These are phyloP conservation scores for Silurus meridionalis DNA, from an alignment of 2,113 vertebrate genomes.

Conservation along the genomic window DNA sequence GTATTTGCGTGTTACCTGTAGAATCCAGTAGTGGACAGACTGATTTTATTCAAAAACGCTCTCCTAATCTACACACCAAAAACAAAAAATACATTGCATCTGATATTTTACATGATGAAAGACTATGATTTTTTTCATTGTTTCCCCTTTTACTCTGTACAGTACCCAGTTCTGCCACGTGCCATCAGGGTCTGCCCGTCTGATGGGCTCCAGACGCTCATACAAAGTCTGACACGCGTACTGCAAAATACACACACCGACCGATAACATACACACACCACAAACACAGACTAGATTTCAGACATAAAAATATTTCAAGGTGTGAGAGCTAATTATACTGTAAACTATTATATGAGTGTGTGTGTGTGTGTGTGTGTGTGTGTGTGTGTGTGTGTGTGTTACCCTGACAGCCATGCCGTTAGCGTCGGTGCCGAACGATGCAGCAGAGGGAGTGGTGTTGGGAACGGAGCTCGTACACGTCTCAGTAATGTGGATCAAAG, in stretches of 20 bases:
- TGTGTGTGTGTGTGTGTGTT: neutral
- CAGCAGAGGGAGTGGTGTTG: slow-evolving; percentile 77
- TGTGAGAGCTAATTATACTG: neutral
- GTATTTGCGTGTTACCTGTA: slow-evolving; percentile 73
- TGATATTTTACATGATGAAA: too few species aligned
- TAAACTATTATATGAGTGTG: neutral
- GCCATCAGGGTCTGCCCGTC: slow-evolving; percentile 76
- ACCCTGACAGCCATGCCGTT: slow-evolving; percentile 91
- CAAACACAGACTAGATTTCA: neutral
- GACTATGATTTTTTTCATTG: neutral
- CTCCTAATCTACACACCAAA: slow-evolving; percentile 64
- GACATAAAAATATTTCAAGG: neutral
- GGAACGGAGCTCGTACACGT: slow-evolving; percentile 82
- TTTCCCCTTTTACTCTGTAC: neutral
- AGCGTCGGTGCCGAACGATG: slow-evolving; percentile 82
- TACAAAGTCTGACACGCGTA: slow-evolving; percentile 85
- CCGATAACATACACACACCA: neutral
- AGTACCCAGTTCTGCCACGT: slow-evolving; percentile 87
- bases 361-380: neutral
- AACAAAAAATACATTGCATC: neutral
- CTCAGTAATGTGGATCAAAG: slow-evolving; percentile 80
- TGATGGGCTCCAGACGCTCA: slow-evolving; percentile 81
- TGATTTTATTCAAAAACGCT: slow-evolving; percentile 82
- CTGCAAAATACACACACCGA: slow-evolving; percentile 59
- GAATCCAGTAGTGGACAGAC: slow-evolving; percentile 86